Conservation (phyloP, 2,113 vertebrate species). For the Elachura formosa region DNA sequence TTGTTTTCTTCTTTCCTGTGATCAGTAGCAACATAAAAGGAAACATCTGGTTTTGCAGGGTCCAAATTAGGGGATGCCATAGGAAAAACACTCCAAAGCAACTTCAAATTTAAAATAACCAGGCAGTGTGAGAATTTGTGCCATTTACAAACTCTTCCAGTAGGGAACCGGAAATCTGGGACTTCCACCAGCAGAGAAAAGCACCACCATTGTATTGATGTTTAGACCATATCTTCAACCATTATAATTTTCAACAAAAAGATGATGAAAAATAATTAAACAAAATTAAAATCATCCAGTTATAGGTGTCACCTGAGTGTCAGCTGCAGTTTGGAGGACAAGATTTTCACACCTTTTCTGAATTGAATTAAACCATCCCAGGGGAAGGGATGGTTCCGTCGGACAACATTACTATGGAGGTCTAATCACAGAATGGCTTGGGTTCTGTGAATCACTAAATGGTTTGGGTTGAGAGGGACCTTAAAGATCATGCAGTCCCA, state of each 20-base stretch:
- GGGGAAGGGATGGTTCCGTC: not conserved
- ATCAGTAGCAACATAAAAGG: slow-evolving; percentile 23
- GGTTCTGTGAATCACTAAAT: not conserved
- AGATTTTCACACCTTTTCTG: not conserved
- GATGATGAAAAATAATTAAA: not conserved
- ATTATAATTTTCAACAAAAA: not conserved
- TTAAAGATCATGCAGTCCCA: not conserved
- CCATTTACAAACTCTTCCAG: not conserved
- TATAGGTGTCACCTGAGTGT: not conserved
- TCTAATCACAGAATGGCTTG: not conserved
- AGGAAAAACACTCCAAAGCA: not conserved
- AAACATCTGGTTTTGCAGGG: slow-evolving; percentile 42
- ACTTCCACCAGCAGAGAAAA: not conserved
- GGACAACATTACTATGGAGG: not conserved
- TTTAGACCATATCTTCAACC: not conserved
- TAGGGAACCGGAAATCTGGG: not conserved
- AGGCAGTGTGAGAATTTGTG: not conserved
- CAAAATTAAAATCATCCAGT: not conserved
- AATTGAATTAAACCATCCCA: not conserved
- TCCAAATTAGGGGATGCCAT: not conserved
- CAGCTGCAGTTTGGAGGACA: not conserved
- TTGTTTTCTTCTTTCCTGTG: slow-evolving; percentile 8
- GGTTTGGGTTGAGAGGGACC: not conserved
- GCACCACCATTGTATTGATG: rapidly evolving
- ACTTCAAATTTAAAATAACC: not conserved